Evolutionary conservation across 2,888 invertebrate genomes (phyloP).

Genomic region (Dimorphilus gyrociliatus): DNA sequence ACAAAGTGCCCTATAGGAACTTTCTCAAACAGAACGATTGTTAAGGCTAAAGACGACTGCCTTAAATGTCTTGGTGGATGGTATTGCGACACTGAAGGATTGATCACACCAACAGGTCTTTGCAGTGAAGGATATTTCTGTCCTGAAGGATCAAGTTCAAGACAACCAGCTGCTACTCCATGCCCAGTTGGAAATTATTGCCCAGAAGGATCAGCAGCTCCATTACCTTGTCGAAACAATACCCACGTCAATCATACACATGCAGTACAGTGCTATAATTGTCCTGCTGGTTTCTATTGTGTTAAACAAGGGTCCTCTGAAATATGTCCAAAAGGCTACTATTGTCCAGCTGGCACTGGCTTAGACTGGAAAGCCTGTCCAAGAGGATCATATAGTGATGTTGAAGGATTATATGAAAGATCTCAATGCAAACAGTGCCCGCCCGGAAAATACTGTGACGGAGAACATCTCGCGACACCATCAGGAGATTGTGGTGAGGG

Average conservation of each 20-base stretch:
- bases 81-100: slow-evolving; percentile 23
- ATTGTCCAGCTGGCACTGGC: slow-evolving; percentile 28
- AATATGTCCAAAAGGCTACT: slow-evolving; percentile 27
- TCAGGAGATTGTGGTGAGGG: slow-evolving; percentile 26
- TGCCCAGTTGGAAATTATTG: slow-evolving; percentile 29
- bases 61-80: slow-evolving; percentile 21
- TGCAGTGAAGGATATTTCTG: slow-evolving; percentile 30
- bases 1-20: slow-evolving; percentile 26
- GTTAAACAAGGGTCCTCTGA: slow-evolving; percentile 16
- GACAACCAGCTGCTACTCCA: slow-evolving; percentile 5
- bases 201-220: slow-evolving; percentile 19
- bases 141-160: slow-evolving; percentile 20
- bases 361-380: slow-evolving; percentile 29
- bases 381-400: slow-evolving; percentile 28
- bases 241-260: slow-evolving; percentile 31
- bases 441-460: slow-evolving; percentile 26
- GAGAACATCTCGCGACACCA: slow-evolving; percentile 20
- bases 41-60: slow-evolving; percentile 16
- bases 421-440: slow-evolving; percentile 27
- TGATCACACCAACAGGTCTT: slow-evolving; percentile 17
- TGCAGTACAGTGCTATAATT: slow-evolving; percentile 21
- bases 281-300: slow-evolving; percentile 32
- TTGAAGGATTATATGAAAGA: slow-evolving; percentile 17
- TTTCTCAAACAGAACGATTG: slow-evolving; percentile 20
- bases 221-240: slow-evolving; percentile 27